Conservation (phyloP, 2,888 invertebrate species). For the Ichneumoninae sp. region DNA sequence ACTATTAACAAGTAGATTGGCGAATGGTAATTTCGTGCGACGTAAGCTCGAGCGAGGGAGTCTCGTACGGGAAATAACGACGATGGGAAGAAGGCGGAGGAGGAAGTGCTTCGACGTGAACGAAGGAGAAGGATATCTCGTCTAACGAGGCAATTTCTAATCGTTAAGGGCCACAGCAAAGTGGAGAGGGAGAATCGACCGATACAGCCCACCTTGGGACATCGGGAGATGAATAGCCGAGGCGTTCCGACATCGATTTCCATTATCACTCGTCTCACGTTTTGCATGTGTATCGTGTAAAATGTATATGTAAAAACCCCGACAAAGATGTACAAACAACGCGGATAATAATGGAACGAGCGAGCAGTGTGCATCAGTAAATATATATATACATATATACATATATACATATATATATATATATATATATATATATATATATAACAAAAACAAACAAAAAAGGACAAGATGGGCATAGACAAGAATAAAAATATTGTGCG, state of each 20-base stretch:
- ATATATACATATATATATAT: not conserved
- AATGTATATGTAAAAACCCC: not conserved
- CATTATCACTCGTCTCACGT: not conserved
- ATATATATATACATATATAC: not conserved
- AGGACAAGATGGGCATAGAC: not conserved
- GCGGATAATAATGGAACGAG: conserved; percentile 23
- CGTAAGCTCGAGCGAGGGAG: conserved; percentile 27
- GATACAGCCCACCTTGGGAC: not conserved
- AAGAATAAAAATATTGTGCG: not conserved
- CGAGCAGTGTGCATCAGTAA: not conserved
- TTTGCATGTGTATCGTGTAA: no score
- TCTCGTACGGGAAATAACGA: not conserved
- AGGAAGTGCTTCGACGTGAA: not conserved
- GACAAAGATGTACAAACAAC: conserved; percentile 5
- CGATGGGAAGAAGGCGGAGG: conserved; percentile 10
- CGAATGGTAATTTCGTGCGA: conserved; percentile 59
- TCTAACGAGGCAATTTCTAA: conserved; percentile 65
- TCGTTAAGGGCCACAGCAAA: conserved; percentile 39
- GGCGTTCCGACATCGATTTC: conserved; percentile 27
- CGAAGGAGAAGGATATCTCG: conserved; percentile 44
- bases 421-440: not conserved
- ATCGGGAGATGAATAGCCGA: not conserved
- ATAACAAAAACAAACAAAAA: not conserved
- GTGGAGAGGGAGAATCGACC: not conserved
- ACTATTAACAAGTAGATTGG: conserved; percentile 70